phyloP scores from a whole-genome alignment of 2,113 vertebrate genomes.

The Sinocyclocheilus maitianheensis region DNA sequence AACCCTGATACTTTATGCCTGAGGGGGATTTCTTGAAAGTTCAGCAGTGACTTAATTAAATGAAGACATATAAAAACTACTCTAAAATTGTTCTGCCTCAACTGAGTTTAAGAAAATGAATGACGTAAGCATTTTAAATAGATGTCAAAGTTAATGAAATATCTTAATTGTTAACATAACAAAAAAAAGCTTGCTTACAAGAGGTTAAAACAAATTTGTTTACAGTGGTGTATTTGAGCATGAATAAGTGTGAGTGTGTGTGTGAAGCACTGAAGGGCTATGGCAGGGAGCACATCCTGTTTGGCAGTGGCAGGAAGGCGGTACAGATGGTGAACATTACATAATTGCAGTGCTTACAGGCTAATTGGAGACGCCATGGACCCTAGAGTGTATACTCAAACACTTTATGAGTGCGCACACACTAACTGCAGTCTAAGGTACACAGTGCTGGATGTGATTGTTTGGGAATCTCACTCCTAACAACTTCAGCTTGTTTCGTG shows the following conservation, averaged over 20 bases:
- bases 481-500: neutral
- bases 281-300: slow-evolving; percentile 57
- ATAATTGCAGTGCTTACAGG: slow-evolving; percentile 68
- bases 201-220: neutral
- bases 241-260: slow-evolving; percentile 11
- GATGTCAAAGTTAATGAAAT: neutral
- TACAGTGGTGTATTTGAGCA: neutral
- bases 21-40: neutral
- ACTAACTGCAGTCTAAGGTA: slow-evolving; percentile 19
- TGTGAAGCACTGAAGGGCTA: slow-evolving; percentile 39
- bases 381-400: slow-evolving; percentile 63
- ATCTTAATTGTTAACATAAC: slow-evolving; percentile 6
- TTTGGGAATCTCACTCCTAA: slow-evolving; percentile 5
- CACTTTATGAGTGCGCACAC: slow-evolving; percentile 53
- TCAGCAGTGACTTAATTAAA: neutral
- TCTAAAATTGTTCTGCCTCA: neutral
- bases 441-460: neutral
- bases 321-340: slow-evolving; percentile 72
- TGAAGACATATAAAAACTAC: neutral
- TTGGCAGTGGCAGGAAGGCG: slow-evolving; percentile 57
- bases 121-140: slow-evolving; percentile 9
- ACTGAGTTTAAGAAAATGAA: neutral
- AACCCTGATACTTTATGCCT: neutral
- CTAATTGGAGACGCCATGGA: slow-evolving; percentile 68
- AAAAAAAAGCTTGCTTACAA: neutral